Evolutionary conservation across 2,113 vertebrate genomes (phyloP).

Genomic region (Psittacus erithacus): DNA sequence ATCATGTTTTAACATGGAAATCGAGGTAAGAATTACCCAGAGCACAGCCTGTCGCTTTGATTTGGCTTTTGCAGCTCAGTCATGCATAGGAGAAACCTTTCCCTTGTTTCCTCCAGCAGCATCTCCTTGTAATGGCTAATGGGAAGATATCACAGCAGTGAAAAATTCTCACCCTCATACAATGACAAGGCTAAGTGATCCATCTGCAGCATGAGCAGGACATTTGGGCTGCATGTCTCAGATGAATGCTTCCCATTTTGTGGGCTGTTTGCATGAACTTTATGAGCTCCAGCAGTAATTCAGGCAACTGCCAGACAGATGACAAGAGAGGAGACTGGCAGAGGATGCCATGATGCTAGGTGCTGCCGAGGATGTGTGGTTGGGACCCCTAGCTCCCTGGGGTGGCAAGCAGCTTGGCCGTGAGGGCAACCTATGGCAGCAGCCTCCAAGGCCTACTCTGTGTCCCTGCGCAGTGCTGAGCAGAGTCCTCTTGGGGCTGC

Average conservation of each 20-base stretch:
- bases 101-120: not conserved
- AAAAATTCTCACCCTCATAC: not conserved
- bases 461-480: not conserved
- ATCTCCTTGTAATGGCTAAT: not conserved
- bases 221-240: not conserved
- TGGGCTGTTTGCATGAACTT: not conserved
- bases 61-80: not conserved
- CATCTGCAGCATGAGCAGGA: not conserved
- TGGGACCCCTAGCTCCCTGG: accelerated
- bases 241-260: not conserved
- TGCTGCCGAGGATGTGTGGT: accelerated
- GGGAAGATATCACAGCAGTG: not conserved
- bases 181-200: not conserved
- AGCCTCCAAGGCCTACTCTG: accelerated
- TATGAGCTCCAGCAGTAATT: not conserved
- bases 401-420: too few relatives aligned
- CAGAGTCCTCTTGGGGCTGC: accelerated
- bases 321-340: not conserved
- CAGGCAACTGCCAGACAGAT: not conserved
- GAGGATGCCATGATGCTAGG: accelerated
- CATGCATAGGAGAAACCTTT: not conserved
- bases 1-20: not conserved
- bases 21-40: not conserved
- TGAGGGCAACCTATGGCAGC: not conserved
- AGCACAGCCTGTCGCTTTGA: not conserved